Conservation (phyloP, 2,113 vertebrate genomes). For the Oreochromis niloticus region DNA sequence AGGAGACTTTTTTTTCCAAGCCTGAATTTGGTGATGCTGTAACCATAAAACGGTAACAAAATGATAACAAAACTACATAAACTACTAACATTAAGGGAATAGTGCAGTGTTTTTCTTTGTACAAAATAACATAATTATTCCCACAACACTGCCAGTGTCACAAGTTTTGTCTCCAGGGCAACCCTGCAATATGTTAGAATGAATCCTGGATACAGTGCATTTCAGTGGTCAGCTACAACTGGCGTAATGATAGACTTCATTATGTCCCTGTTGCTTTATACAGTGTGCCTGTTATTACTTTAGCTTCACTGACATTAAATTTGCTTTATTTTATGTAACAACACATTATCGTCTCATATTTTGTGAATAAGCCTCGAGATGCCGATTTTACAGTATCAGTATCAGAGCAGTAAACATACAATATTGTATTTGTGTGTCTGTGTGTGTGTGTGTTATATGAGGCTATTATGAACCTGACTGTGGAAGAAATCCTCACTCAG, state of each 20-base stretch:
- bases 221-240: not conserved
- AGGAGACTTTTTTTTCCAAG: not conserved
- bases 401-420: not conserved
- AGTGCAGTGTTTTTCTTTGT: not conserved
- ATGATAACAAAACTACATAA: not conserved
- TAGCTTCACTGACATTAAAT: not conserved
- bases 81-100: not conserved
- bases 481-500: constrained; percentile 64
- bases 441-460: not conserved
- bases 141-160: not conserved
- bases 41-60: not conserved
- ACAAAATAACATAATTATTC: not conserved
- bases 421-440: not conserved
- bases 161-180: rapidly evolving
- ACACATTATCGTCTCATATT: not conserved
- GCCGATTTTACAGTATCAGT: not conserved
- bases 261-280: not conserved
- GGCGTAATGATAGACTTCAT: not conserved
- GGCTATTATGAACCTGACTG: constrained; percentile 53
- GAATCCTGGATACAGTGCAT: not conserved
- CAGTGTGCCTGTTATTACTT: not conserved
- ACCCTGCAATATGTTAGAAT: not conserved
- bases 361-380: not conserved
- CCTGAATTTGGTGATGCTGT: not conserved
- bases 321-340: not conserved